Evolutionary conservation across 2,113 vertebrate genomes (phyloP), one percentile per base, ranked within the genome.

Genomic region (Pleuronectes platessa): DNA sequence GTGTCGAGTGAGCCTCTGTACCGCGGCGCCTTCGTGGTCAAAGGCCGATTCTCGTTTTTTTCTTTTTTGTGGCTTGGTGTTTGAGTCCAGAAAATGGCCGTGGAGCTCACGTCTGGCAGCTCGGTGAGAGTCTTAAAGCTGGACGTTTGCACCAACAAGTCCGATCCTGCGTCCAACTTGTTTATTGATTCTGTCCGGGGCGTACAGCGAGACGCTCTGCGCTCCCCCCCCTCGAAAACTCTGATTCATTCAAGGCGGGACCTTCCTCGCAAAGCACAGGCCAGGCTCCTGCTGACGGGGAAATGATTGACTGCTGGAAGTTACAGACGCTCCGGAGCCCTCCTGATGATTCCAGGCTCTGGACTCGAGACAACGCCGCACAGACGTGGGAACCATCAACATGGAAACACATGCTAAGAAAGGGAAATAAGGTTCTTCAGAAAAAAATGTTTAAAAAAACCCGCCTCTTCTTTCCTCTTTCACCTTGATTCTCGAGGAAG

Each of bases 401-500:
- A 88, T 81, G 86, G 82, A 83, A 88, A 90, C 81, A 75, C 88
- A 90, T 90, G 89, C 90, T 83, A 72, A 85, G 58, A 86, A 78
- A 76, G 47, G 69, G 65, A 61, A 51, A 76, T 65, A 60, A 40
- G 60, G 61, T 72, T 85, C 61, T 81, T 82, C 49, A 62, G 42
- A 61, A 79, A 78, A 72, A 53, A 79, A 67, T 2, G 8, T 21
- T 8, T 10, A 15, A 24, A 26, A 26, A 26, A 5, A 27, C 51
- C 2, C 0, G 59, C 73, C 71, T 67, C 54, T 63, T 83, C 66
- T 79, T 31, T 89, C 89, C 88, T 89, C 86, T 71, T 89, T 87
- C 80, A 56, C 68, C 82, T 79, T 92, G 91, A 93, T 92, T 93
- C 74, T 84, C 21, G 78, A 92, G 89, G 87, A 86, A 88, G 74